Evolutionary conservation across 2,113 vertebrate genomes (phyloP).

Genomic region (Prunella fulvescens): DNA sequence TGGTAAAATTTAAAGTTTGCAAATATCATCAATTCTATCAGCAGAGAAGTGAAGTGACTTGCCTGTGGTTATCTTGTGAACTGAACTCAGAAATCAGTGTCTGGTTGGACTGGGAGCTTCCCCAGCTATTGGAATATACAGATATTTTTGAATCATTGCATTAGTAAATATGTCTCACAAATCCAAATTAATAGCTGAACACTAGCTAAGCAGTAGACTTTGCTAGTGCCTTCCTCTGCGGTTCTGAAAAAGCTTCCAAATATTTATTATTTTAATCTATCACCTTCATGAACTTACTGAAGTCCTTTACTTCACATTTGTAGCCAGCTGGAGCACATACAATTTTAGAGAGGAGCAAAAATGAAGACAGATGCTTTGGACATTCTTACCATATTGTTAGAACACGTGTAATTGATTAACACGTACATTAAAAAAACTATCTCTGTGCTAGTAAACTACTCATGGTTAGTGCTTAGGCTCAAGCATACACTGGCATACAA

Average conservation of each 20-base stretch:
- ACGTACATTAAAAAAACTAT: background rate
- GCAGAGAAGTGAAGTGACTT: background rate
- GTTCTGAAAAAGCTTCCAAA: background rate
- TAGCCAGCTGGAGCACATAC: background rate
- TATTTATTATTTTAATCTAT: background rate
- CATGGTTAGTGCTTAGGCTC: background rate
- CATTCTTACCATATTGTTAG: background rate
- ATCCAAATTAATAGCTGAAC: background rate
- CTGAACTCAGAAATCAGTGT: background rate
- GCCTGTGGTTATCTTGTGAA: background rate
- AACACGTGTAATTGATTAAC: background rate
- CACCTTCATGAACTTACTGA: background rate
- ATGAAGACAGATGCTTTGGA: background rate
- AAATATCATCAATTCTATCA: background rate
- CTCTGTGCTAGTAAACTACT: background rate
- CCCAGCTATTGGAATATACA: background rate
- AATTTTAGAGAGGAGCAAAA: background rate
- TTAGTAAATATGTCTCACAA: background rate
- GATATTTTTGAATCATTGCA: background rate
- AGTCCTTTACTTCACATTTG: background rate
- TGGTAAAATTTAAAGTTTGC: background rate
- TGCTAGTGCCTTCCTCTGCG: background rate
- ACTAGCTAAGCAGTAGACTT: background rate
- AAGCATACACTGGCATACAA: background rate
- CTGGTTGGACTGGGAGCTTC: background rate